Conservation (phyloP, 2,113 vertebrate species). For the Daboia siamensis region DNA sequence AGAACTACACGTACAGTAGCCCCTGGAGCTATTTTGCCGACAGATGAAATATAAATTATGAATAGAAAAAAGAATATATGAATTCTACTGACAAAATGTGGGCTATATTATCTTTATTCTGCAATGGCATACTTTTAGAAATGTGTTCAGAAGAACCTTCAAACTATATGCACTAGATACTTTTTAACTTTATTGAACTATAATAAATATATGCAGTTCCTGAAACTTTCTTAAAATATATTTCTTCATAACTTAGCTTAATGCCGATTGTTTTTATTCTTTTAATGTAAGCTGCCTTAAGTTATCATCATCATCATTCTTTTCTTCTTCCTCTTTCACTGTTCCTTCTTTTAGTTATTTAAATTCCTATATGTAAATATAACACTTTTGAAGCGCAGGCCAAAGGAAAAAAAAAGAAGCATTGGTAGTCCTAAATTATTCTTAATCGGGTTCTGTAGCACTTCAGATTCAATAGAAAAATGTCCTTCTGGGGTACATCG, state of each 20-base stretch:
- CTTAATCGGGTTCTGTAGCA: neutral
- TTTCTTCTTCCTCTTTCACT: neutral
- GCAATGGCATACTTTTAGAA: neutral
- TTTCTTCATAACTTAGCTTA: neutral
- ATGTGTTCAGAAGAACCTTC: neutral
- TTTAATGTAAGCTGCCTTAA: neutral
- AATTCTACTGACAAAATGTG: neutral
- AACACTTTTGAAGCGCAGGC: neutral
- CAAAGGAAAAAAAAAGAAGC: neutral
- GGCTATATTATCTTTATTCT: neutral
- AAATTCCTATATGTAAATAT: neutral
- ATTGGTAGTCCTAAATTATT: neutral
- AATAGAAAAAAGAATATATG: neutral
- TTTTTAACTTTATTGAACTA: neutral
- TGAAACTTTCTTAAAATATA: neutral
- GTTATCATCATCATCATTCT: neutral
- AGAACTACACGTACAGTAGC: neutral
- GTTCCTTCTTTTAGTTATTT: neutral
- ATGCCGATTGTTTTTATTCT: neutral
- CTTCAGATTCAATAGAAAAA: neutral
- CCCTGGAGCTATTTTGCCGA: neutral
- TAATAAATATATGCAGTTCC: neutral
- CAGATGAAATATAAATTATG: neutral
- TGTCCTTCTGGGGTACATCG: neutral
- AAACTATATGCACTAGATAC: neutral